These are phyloP conservation scores for Proterorhinus semilunaris DNA, from an alignment of 2,113 vertebrate species.

Conservation along the genomic window DNA sequence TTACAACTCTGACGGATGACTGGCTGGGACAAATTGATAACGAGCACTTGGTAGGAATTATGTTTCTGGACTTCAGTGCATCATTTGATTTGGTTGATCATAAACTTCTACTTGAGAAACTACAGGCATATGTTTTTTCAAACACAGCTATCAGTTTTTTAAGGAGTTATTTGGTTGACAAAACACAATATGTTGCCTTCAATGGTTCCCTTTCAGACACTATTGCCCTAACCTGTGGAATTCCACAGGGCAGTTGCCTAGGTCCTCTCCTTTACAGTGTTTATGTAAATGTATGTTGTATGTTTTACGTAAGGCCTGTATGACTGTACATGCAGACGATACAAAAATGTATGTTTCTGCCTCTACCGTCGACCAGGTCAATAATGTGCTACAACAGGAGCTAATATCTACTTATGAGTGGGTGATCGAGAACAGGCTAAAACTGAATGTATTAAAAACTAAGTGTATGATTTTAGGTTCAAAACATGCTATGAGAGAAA, in stretches of 20 bases:
- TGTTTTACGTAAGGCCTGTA: neutral
- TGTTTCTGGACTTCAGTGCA: neutral
- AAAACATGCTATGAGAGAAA: too few relatives aligned
- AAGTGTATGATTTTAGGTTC: too few relatives aligned
- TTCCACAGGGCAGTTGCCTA: neutral
- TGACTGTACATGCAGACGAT: neutral
- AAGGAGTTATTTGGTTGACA: neutral
- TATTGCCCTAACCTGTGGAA: neutral
- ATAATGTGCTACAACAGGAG: too few relatives aligned
- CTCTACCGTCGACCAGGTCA: too few relatives aligned
- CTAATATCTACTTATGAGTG: too few relatives aligned
- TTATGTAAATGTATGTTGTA: neutral
- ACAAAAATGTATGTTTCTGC: too few relatives aligned
- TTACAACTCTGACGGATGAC: neutral
- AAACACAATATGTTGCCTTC: neutral
- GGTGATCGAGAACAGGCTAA: too few relatives aligned
- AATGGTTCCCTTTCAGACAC: neutral
- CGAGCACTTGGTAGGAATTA: neutral
- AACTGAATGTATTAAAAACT: too few relatives aligned
- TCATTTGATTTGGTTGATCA: slow-evolving; percentile 2
- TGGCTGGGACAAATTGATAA: neutral
- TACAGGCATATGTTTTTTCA: neutral
- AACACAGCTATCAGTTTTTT: neutral
- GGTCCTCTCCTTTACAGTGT: neutral
- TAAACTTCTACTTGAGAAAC: neutral